phyloP scores from a whole-genome alignment of 2,888 invertebrate species.

The Campoplex capitator region DNA sequence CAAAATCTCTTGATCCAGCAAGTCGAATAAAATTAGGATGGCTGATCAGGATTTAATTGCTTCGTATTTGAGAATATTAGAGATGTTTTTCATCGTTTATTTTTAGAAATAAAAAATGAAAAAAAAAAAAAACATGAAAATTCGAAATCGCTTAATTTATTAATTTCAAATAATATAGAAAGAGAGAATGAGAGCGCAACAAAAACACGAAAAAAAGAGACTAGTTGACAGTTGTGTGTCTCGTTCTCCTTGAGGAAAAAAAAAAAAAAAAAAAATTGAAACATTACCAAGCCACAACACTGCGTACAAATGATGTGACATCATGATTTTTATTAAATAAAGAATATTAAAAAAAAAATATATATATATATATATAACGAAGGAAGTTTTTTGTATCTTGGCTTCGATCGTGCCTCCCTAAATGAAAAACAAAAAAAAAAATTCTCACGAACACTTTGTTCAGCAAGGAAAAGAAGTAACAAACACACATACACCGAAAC shows the following conservation, averaged over 20 bases:
- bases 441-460: slow-evolving; percentile 49
- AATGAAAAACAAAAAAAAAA: slow-evolving; percentile 36
- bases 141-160: slow-evolving; percentile 37
- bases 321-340: slow-evolving; percentile 72
- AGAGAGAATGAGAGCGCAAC: slow-evolving; percentile 35
- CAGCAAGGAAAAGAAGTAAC: slow-evolving; percentile 33
- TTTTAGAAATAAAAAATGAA: not conserved
- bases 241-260: slow-evolving; percentile 57
- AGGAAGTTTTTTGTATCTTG: slow-evolving; percentile 69
- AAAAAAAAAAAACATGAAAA: not conserved
- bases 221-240: slow-evolving; percentile 51
- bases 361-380: slow-evolving; percentile 59
- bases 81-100: not conserved
- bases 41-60: slow-evolving; percentile 5
- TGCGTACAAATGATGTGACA: slow-evolving; percentile 72
- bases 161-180: slow-evolving; percentile 45
- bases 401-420: slow-evolving; percentile 70
- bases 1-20: not conserved
- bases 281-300: slow-evolving; percentile 71
- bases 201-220: slow-evolving; percentile 20
- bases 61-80: not conserved
- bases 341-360: slow-evolving; percentile 63
- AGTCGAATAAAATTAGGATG: not conserved
- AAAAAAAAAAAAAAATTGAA: slow-evolving; percentile 59
- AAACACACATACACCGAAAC: slow-evolving; percentile 19